Conservation (phyloP, 2,888 invertebrate genomes). For the Drosophila seclusa region DNA sequence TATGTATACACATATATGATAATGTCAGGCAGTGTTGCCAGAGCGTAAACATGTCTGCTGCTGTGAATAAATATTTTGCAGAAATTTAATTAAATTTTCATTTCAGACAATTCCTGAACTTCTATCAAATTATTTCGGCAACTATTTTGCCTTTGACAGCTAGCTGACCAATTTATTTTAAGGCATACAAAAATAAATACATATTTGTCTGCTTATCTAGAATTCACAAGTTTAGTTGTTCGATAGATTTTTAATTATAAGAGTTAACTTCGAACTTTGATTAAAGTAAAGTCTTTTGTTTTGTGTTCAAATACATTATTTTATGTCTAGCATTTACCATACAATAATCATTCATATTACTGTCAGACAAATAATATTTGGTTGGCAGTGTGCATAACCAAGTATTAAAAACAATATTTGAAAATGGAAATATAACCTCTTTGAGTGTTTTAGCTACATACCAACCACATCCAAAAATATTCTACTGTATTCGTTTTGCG, state of each 20-base stretch:
- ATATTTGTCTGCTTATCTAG: neutral
- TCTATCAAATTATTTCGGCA: constrained; percentile 6
- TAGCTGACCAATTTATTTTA: neutral
- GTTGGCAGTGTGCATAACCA: neutral
- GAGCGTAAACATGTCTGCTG: constrained; percentile 18
- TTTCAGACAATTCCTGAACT: neutral
- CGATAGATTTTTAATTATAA: neutral
- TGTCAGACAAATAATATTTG: neutral
- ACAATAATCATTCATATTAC: neutral
- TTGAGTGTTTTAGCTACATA: neutral
- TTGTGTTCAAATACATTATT: neutral
- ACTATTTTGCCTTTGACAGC: constrained; percentile 16
- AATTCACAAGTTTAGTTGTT: neutral
- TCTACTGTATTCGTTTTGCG: constrained; percentile 10
- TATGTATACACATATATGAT: constrained; percentile 26
- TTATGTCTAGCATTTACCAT: neutral
- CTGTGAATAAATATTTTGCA: constrained; percentile 1
- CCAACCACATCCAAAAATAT: neutral
- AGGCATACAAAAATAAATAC: neutral
- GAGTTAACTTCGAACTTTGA: neutral
- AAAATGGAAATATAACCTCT: neutral
- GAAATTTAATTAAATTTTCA: constrained; percentile 26
- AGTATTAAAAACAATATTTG: neutral
- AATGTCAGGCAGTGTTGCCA: constrained; percentile 52
- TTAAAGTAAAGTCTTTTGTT: neutral